phyloP scores from a whole-genome alignment of 64 coral and sea anemone genomes.

The Pocillopora verrucosa region DNA sequence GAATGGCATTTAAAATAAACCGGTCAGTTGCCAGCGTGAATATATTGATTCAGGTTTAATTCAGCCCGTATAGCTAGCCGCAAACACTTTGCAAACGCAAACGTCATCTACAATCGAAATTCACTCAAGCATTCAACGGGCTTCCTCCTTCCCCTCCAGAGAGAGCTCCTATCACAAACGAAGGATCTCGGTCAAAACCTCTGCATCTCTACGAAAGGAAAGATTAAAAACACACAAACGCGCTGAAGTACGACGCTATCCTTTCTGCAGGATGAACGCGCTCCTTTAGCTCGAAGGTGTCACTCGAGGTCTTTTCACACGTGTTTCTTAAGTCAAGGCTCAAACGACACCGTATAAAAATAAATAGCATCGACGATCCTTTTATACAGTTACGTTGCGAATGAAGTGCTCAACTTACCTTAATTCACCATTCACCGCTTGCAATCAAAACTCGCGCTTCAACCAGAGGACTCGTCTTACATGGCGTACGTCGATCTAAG shows the following conservation, averaged over 20 bases:
- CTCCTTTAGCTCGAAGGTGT: constrained; percentile 50
- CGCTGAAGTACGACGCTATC: background rate
- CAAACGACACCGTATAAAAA: constrained; percentile 73
- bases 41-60: background rate
- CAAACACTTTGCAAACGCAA: constrained; percentile 15
- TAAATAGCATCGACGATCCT: constrained; percentile 84
- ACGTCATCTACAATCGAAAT: constrained; percentile 12
- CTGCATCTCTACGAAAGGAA: constrained; percentile 21
- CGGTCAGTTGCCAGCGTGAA: background rate
- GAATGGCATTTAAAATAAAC: background rate
- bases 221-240: constrained; percentile 49
- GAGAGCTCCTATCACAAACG: background rate
- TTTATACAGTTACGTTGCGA: constrained; percentile 90
- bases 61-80: background rate
- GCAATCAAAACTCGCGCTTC: constrained; percentile 99
- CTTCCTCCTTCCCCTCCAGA: background rate
- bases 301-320: constrained; percentile 62
- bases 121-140: constrained; percentile 8
- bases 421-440: constrained; percentile 99
- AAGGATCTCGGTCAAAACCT: constrained; percentile 45
- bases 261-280: constrained; percentile 10
- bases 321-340: constrained; percentile 76
- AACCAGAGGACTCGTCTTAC: constrained; percentile 89
- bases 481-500: constrained; percentile 45
- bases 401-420: constrained; percentile 99